Base-by-base conservation (phyloP, 2,113 vertebrate genomes). In the Callionymus lyra region DNA sequence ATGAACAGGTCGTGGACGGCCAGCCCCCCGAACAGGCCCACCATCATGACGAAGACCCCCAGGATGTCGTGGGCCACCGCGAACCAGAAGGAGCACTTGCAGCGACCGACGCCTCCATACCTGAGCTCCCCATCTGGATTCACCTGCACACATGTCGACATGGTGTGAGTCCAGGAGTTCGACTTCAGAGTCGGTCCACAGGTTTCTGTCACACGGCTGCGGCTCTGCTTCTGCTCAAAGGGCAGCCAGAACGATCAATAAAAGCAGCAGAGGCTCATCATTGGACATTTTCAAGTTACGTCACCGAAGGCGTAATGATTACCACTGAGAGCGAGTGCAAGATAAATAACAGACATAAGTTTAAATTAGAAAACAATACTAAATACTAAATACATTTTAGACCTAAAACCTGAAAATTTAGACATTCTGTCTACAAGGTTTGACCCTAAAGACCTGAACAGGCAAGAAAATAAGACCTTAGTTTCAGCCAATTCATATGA, bases 71-170 rank as follows among this genome's bases (percentile, higher is more conserved):
- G 92, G 41, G 65, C 65, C 18, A 96, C 82, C 0, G 89, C 92
- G 46, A 96, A 82, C 90, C 91, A 93, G 41, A 95, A 94, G 0
- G 89, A 86, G 19, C 66, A 86, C 59, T 72, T 82, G 66, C 93
- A 94, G 9, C 86, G 90, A 13, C 90, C 89, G 2, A 91, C 64
- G 34, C 80, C 72, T 2, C 14, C 50, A 1, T 63, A 50, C 2
- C 10, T 54, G 21, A 3, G 65, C 60, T 86, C 85, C 63, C 34
- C 45, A 16, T 53, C 49, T 0, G 65, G 39, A 44, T 72, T 70
- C 0, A 68, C 17, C 58, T 68, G 66, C 0, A 65, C 70, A 31
- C 36, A 32, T 17, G 70, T 71, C 4, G 79, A 71, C 78, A 79
- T 79, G 14, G 2, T 32, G 47, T 27, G 5, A 1, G 14, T 1